A percentile compares a stretch with the other conserved stretches of the same genome.
Conservation (phyloP, 2,888 invertebrate species). For the Pachymerium ferrugineum region DNA sequence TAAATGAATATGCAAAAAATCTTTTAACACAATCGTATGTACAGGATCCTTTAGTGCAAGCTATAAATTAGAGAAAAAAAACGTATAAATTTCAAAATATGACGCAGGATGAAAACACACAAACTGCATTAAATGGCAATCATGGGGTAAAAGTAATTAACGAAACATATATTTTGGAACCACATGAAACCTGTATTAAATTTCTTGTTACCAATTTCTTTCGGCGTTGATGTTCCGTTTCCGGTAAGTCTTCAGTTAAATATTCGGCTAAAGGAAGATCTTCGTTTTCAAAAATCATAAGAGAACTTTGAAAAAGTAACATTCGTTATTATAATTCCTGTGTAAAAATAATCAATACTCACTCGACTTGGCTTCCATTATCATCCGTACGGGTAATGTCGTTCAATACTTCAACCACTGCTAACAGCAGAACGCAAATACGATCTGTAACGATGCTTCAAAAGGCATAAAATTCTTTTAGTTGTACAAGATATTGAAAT, state of each 20-base stretch:
- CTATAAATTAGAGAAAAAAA: conserved; percentile 57
- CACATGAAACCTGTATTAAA: background rate
- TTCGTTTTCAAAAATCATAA: conserved; percentile 43
- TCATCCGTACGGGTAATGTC: conserved; percentile 37
- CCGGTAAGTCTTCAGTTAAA: background rate
- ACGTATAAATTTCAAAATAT: conserved; percentile 38
- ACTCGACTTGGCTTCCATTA: conserved; percentile 34
- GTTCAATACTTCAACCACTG: conserved; percentile 38
- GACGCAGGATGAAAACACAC: background rate
- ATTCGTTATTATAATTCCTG: no score
- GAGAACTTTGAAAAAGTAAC: background rate
- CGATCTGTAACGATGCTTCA: conserved; percentile 38
- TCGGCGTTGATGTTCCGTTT: conserved; percentile 30
- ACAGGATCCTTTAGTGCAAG: conserved; percentile 64
- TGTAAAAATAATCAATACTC: conserved; percentile 29
- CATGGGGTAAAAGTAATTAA: background rate
- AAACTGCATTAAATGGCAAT: background rate
- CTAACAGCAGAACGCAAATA: conserved; percentile 37
- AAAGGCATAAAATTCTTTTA: background rate
- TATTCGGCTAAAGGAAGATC: conserved; percentile 32
- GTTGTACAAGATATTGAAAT: background rate
- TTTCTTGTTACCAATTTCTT: conserved; percentile 29
- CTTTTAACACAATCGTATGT: conserved; percentile 63
- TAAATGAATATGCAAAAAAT: conserved; percentile 54
- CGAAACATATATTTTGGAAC: background rate